Conservation (phyloP, 2,113 vertebrate species). For the Tringa solitaria region DNA sequence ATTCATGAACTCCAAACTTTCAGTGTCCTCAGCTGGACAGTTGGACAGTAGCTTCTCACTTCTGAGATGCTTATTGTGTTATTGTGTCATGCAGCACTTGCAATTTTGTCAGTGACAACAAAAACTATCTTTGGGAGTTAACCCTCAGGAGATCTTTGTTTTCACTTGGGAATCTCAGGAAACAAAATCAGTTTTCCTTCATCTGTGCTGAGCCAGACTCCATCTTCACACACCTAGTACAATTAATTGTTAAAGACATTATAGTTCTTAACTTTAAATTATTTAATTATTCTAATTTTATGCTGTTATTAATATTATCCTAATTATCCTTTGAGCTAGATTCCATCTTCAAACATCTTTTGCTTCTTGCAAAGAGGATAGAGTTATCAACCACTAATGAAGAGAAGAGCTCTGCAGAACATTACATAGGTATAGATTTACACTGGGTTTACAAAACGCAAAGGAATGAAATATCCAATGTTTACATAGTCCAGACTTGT, state of each 20-base stretch:
- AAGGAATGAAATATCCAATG: background rate
- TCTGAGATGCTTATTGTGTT: background rate
- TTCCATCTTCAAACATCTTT: background rate
- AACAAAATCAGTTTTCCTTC: background rate
- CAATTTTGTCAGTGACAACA: background rate
- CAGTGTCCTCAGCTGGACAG: background rate
- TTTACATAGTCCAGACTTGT: background rate
- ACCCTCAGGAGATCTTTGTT: background rate
- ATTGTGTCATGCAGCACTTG: background rate
- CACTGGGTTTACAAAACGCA: background rate
- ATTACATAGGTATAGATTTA: background rate
- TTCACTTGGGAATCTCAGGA: background rate
- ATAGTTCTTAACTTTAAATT: background rate
- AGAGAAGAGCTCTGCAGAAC: background rate
- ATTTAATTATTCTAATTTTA: background rate
- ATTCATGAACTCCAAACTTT: background rate
- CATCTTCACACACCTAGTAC: background rate
- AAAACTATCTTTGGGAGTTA: accelerated
- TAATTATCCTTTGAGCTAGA: background rate
- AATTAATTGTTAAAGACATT: background rate
- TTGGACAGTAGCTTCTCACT: background rate
- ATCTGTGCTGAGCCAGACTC: background rate
- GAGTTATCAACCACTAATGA: background rate
- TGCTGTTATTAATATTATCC: background rate
- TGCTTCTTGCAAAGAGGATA: background rate